phyloP scores from a whole-genome alignment of 2,113 vertebrate species.

The Machaerirhynchus nigripectus region DNA sequence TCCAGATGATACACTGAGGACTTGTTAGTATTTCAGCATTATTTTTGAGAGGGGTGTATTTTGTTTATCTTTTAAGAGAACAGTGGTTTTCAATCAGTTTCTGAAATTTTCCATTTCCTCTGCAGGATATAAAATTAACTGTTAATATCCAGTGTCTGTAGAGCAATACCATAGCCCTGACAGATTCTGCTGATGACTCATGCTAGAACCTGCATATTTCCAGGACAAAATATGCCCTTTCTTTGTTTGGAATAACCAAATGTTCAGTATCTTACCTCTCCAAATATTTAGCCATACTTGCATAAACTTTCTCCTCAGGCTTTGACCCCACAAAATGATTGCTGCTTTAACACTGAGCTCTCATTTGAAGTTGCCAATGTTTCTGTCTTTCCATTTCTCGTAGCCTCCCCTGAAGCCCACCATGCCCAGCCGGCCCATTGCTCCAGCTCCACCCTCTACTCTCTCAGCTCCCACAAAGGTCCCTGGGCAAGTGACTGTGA shows the following conservation, averaged over 20 bases:
- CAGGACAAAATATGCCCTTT: background rate
- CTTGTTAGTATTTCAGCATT: background rate
- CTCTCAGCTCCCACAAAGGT: slow-evolving; percentile 88
- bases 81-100: background rate
- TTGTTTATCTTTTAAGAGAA: background rate
- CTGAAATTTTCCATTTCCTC: background rate
- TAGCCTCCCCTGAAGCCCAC: slow-evolving; percentile 89
- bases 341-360: background rate
- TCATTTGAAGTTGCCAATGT: background rate
- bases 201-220: background rate
- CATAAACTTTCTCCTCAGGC: background rate
- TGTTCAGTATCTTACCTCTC: background rate
- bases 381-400: slow-evolving; percentile 16
- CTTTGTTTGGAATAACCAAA: background rate
- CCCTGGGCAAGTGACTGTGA: slow-evolving; percentile 90
- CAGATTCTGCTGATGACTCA: background rate
- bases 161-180: background rate
- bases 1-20: background rate
- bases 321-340: background rate
- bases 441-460: slow-evolving; percentile 91
- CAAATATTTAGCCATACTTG: background rate
- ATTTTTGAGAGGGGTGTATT: rapidly evolving
- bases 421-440: slow-evolving; percentile 94
- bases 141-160: background rate
- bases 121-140: background rate